phyloP scores from a whole-genome alignment of 2,113 vertebrate species.

The Ariopsis seemanni region DNA sequence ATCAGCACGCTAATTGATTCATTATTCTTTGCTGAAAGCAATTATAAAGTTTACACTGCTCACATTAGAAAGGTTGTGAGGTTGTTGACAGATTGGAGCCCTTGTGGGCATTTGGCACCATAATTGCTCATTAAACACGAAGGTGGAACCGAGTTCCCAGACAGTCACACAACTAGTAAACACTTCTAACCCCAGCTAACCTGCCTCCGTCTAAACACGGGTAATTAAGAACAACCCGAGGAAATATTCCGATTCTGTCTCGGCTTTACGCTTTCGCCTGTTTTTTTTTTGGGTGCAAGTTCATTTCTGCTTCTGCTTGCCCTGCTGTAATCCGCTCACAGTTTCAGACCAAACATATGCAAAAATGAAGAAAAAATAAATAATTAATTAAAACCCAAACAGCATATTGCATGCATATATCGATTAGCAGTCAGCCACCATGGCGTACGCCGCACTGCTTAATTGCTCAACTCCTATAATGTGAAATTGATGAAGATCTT shows the following conservation, averaged over 20 bases:
- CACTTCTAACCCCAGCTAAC: constrained; percentile 14
- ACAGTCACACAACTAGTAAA: constrained; percentile 32
- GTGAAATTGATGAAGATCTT: constrained; percentile 54
- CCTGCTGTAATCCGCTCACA: constrained; percentile 29
- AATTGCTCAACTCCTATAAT: constrained; percentile 48
- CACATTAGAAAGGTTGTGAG: constrained; percentile 55
- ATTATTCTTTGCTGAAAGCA: constrained; percentile 53
- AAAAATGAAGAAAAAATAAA: not conserved
- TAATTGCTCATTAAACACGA: constrained; percentile 60
- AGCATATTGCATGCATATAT: not conserved
- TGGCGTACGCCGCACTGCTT: not conserved
- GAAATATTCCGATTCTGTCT: not conserved
- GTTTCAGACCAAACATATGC: constrained; percentile 17
- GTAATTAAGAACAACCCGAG: constrained; percentile 36
- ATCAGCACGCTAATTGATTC: constrained; percentile 55
- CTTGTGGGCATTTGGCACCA: constrained; percentile 54
- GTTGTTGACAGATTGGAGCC: constrained; percentile 55
- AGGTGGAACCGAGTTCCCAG: constrained; percentile 47
- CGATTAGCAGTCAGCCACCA: constrained; percentile 37
- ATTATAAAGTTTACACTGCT: constrained; percentile 61
- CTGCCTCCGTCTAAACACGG: not conserved
- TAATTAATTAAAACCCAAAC: not conserved
- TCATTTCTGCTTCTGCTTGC: constrained; percentile 18
- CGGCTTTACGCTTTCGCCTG: not conserved
- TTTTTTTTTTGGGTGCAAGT: not conserved